phyloP scores from a whole-genome alignment of 2,113 vertebrate species.

The Grus americana region DNA sequence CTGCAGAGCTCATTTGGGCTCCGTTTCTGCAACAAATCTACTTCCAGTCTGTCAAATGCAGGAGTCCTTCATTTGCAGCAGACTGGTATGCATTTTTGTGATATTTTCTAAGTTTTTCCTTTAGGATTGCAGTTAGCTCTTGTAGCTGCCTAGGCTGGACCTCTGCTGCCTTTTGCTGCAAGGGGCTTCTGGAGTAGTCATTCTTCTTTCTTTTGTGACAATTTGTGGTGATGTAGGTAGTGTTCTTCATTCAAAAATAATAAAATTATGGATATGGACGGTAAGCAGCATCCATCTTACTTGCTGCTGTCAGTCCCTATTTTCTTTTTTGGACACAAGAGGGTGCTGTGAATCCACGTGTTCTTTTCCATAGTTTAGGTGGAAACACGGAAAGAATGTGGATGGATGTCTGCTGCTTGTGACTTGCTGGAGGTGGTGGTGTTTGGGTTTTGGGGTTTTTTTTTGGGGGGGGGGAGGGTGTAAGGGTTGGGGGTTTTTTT shows the following conservation, averaged over 20 bases:
- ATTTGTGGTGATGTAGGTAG: neutral
- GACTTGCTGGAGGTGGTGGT: neutral
- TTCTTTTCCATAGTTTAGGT: neutral
- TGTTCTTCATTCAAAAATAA: neutral
- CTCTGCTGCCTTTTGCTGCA: neutral
- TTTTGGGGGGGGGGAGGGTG: neutral
- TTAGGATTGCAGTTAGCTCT: neutral
- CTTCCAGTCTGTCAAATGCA: neutral
- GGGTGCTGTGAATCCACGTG: neutral
- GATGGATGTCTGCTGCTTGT: neutral
- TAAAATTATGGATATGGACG: neutral
- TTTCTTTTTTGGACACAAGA: neutral
- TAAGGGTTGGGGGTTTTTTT: no score
- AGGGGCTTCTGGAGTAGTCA: neutral
- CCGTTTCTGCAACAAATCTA: neutral
- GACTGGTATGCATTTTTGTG: neutral
- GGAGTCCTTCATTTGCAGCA: neutral
- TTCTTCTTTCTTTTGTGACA: neutral
- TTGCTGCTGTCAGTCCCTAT: neutral
- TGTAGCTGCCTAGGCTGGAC: neutral
- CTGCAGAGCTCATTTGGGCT: neutral
- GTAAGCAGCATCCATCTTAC: neutral
- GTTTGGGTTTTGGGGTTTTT: no score
- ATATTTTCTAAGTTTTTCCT: neutral
- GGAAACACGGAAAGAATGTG: neutral